phyloP scores from a whole-genome alignment of 2,888 invertebrate genomes.

The Mythimna lalbum region DNA sequence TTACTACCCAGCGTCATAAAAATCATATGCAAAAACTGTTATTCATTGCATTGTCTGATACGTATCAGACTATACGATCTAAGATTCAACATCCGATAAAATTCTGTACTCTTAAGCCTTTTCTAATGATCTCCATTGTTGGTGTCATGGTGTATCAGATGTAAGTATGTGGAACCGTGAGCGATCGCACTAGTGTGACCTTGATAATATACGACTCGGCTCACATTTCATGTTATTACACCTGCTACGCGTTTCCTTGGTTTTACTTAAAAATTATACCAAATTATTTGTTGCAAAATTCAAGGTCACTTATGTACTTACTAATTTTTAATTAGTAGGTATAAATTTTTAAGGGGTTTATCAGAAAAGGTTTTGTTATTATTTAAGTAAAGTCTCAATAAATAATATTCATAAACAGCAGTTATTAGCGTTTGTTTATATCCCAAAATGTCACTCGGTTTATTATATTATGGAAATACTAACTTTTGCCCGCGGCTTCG shows the following conservation, averaged over 20 bases:
- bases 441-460: no score
- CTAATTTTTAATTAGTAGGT: no score
- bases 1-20: background rate
- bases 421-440: no score
- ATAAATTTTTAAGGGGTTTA: no score
- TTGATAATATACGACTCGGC: slow-evolving; percentile 30
- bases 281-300: slow-evolving; percentile 48
- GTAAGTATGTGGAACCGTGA: slow-evolving; percentile 23
- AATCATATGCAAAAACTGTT: background rate
- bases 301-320: slow-evolving; percentile 42
- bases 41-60: background rate
- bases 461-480: no score
- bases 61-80: background rate
- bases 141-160: slow-evolving; percentile 1
- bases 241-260: slow-evolving; percentile 31
- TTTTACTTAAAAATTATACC: slow-evolving; percentile 48
- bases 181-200: slow-evolving; percentile 40
- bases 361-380: no score
- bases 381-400: no score
- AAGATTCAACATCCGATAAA: background rate
- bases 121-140: slow-evolving; percentile 23
- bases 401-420: no score
- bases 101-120: slow-evolving; percentile 1
- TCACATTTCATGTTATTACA: slow-evolving; percentile 48
- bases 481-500: no score